These are phyloP conservation scores for Manduca sexta DNA, from an alignment of 1,140 invertebrate genomes.

Conservation along the genomic window DNA sequence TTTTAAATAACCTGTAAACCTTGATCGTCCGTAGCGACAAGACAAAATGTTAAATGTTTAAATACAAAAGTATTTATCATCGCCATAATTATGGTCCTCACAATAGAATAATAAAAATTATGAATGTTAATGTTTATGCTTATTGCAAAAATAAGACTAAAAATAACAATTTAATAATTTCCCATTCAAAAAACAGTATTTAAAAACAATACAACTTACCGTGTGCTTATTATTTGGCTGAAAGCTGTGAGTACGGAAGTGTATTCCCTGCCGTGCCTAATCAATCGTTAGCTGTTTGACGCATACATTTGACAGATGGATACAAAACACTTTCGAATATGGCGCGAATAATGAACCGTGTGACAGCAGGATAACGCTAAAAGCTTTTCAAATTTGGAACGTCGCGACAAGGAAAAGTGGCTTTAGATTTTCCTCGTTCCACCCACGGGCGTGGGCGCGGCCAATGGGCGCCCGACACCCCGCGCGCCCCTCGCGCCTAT, in stretches of 20 bases:
- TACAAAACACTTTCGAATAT: slow-evolving; percentile 27
- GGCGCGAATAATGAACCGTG: slow-evolving; percentile 34
- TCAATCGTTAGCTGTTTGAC: slow-evolving; percentile 38
- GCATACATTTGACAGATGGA: slow-evolving; percentile 28
- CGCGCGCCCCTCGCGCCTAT: slow-evolving; percentile 22
- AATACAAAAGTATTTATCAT: too few relatives aligned
- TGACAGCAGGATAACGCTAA: slow-evolving; percentile 52
- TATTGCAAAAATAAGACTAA: too few relatives aligned
- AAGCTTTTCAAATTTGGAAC: slow-evolving; percentile 55
- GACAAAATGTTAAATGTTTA: too few relatives aligned
- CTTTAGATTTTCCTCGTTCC: slow-evolving; percentile 46
- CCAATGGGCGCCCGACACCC: slow-evolving; percentile 43
- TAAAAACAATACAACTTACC: background rate
- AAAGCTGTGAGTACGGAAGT: background rate
- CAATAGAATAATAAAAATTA: too few relatives aligned
- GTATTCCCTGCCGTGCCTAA: slow-evolving; percentile 30
- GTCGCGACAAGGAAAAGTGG: slow-evolving; percentile 38
- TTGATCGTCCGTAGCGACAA: too few relatives aligned
- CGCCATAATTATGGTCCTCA: too few relatives aligned
- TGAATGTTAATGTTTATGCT: too few relatives aligned
- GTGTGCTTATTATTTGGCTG: too few relatives aligned
- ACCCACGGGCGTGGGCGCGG: slow-evolving; percentile 50
- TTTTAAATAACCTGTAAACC: too few relatives aligned
- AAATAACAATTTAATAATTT: too few relatives aligned
- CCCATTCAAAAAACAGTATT: background rate